Percentiles rank a stretch among this genome's conserved stretches.
Conservation (phyloP, 2,797 vertebrate species). For the Antrozous pallidus region DNA sequence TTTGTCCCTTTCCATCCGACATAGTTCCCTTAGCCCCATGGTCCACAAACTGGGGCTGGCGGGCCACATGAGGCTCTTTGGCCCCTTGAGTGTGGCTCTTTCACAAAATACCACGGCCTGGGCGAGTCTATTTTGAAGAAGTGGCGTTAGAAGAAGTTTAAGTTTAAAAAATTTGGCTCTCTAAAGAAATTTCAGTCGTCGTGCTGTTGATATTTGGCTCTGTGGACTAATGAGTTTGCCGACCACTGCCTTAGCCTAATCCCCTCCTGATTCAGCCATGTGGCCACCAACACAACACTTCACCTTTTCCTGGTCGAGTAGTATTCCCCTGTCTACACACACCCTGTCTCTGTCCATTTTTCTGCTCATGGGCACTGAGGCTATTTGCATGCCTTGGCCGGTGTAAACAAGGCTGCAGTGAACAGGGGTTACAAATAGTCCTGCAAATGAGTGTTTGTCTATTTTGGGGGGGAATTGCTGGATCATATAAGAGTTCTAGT, state of each 20-base stretch:
- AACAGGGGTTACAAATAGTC: no score
- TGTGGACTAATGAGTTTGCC: no score
- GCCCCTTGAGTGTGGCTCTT: no score
- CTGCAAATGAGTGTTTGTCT: not conserved
- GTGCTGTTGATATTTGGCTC: no score
- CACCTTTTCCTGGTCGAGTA: rapidly evolving
- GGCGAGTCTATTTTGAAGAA: no score
- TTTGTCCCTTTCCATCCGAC: not conserved
- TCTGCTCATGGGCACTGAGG: not conserved
- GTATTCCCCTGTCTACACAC: rapidly evolving
- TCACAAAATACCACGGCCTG: no score
- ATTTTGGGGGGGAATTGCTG: not conserved
- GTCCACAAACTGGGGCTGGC: no score
- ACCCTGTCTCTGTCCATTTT: not conserved
- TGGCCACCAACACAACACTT: not conserved
- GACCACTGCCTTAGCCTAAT: no score
- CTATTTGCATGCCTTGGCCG: not conserved
- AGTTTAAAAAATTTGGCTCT: no score
- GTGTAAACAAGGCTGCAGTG: not conserved
- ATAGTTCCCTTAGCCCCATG: not conserved
- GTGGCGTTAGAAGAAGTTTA: no score
- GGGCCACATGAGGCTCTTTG: no score
- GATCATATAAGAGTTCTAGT: not conserved
- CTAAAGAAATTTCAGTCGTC: no score
- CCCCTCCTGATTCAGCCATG: not conserved